Conservation (phyloP, 1,140 invertebrate genomes). For the Maconellicoccus hirsutus region DNA sequence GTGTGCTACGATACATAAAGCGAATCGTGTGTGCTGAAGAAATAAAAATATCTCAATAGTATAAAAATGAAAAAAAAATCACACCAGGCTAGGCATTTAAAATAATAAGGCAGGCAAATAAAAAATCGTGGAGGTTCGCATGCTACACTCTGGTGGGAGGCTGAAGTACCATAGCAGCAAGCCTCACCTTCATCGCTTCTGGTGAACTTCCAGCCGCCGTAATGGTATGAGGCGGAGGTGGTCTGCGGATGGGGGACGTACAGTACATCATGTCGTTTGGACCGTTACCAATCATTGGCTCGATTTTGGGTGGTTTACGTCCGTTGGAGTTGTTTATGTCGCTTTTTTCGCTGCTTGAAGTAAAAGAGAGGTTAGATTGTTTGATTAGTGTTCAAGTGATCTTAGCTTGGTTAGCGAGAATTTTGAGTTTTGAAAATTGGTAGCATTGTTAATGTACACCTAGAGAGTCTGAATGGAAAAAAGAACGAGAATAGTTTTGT, state of each 20-base stretch:
- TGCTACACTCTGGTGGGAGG: constrained; percentile 66
- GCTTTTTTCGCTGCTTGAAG: constrained; percentile 41
- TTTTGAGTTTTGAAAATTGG: too few species aligned
- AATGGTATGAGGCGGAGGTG: constrained; percentile 30
- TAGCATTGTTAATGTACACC: too few species aligned
- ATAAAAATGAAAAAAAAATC: constrained; percentile 1
- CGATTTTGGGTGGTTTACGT: constrained; percentile 29
- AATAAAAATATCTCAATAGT: too few species aligned
- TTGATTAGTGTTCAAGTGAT: too few species aligned
- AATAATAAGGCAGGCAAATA: constrained; percentile 15
- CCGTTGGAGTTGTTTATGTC: constrained; percentile 37
- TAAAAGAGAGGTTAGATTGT: too few species aligned
- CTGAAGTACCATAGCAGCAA: constrained; percentile 62
- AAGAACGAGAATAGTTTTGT: too few species aligned
- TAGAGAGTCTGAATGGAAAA: too few species aligned
- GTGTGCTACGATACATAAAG: background rate
- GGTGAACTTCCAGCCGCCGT: constrained; percentile 39
- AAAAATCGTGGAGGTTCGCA: constrained; percentile 29
- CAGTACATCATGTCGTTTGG: constrained; percentile 42
- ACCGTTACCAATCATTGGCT: constrained; percentile 38
- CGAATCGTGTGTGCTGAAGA: background rate
- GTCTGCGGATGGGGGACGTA: constrained; percentile 33
- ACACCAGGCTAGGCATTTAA: constrained; percentile 8
- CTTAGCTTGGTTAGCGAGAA: too few species aligned
- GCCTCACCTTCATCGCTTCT: constrained; percentile 64